Conservation (phyloP, 2,888 invertebrate species). For the Leptodirus hochenwartii region DNA sequence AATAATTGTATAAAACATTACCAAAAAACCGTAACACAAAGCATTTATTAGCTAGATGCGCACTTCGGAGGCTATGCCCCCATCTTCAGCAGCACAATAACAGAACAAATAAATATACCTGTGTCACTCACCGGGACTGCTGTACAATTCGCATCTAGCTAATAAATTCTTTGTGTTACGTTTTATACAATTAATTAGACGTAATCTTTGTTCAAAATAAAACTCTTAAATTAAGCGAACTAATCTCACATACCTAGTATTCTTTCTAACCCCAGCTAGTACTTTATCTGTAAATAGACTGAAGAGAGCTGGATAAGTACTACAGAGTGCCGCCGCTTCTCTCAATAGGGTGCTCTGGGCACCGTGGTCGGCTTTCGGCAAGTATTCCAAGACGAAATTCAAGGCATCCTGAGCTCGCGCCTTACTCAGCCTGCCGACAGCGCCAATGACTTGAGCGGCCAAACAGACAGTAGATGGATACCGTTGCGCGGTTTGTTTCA, state of each 20-base stretch:
- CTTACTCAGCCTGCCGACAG: slow-evolving; percentile 51
- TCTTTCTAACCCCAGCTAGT: slow-evolving; percentile 51
- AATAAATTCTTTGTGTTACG: no score
- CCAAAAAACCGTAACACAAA: no score
- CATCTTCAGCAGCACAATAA: no score
- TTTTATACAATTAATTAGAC: no score
- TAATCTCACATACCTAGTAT: slow-evolving; percentile 28
- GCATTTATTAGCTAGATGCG: no score
- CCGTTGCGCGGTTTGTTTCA: slow-evolving; percentile 48
- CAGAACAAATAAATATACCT: no score
- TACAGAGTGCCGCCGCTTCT: slow-evolving; percentile 65
- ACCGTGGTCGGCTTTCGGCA: slow-evolving; percentile 50
- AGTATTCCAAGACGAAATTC: slow-evolving; percentile 60
- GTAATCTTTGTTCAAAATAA: no score
- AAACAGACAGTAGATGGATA: slow-evolving; percentile 44
- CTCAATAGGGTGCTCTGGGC: slow-evolving; percentile 58
- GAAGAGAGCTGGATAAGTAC: slow-evolving; percentile 62
- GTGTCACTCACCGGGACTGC: no score
- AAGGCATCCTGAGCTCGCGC: slow-evolving; percentile 65
- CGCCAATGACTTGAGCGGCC: slow-evolving; percentile 51
- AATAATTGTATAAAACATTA: no score
- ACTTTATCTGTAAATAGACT: slow-evolving; percentile 66
- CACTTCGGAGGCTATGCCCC: no score
- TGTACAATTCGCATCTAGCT: no score
- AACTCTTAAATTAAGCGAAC: no score